Evolutionary conservation across 2,888 invertebrate genomes (phyloP).

Genomic region (Hypercompe scribonia): DNA sequence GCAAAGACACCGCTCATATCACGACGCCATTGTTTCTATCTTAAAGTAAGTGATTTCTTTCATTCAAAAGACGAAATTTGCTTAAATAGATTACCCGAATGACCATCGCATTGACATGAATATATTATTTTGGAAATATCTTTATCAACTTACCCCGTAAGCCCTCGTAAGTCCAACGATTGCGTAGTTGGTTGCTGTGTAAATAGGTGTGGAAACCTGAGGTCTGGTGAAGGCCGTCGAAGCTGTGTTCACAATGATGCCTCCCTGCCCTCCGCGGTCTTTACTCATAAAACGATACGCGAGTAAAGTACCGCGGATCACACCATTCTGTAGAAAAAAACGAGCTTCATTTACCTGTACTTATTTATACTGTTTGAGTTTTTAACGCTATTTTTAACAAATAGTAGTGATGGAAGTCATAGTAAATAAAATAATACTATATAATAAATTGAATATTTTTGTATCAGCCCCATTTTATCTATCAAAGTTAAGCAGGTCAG

Average conservation of each 20-base stretch:
- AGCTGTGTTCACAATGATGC: constrained; percentile 92
- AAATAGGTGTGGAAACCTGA: constrained; percentile 91
- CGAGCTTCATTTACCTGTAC: not conserved
- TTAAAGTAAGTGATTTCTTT: too few species aligned
- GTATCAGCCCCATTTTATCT: too few species aligned
- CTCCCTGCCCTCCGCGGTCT: constrained; percentile 91
- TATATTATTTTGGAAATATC: not conserved
- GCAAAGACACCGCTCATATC: too few species aligned
- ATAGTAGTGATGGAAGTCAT: too few species aligned
- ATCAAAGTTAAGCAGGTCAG: too few species aligned
- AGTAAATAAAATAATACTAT: too few species aligned
- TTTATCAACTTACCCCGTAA: constrained; percentile 87
- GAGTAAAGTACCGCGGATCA: constrained; percentile 90
- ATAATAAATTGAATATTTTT: not conserved
- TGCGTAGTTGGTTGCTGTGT: constrained; percentile 92
- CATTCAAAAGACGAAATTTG: too few species aligned
- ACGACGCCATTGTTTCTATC: too few species aligned
- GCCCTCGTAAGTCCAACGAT: constrained; percentile 91
- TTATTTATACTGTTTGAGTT: not conserved
- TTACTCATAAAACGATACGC: constrained; percentile 92
- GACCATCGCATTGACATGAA: not conserved
- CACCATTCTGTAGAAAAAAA: constrained; percentile 87
- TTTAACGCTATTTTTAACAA: too few species aligned
- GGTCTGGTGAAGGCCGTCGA: constrained; percentile 90
- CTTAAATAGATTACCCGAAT: too few species aligned